A percentile compares a stretch with the other conserved stretches of the same genome.
Conservation (phyloP, 2,888 invertebrate species). For the Laspeyria flexula region DNA sequence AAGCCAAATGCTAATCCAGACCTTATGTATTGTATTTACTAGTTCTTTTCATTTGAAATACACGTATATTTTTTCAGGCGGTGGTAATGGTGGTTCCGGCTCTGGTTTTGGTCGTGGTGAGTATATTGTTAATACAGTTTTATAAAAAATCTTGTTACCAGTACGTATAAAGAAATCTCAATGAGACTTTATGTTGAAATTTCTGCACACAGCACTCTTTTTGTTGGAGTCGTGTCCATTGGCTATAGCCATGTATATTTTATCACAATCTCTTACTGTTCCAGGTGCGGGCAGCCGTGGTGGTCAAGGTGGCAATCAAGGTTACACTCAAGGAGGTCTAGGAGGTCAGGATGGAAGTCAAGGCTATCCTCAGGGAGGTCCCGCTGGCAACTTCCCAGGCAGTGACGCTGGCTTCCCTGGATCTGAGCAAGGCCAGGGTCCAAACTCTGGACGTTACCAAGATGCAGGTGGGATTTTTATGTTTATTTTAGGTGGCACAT, state of each 20-base stretch:
- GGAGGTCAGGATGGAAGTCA: slow-evolving; percentile 46
- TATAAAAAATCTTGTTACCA: too few species aligned
- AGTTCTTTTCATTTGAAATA: too few species aligned
- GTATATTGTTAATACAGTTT: background rate
- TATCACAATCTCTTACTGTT: too few species aligned
- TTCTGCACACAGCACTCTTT: too few species aligned
- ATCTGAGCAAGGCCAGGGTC: slow-evolving; percentile 36
- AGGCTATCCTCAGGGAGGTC: slow-evolving; percentile 54
- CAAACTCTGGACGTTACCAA: slow-evolving; percentile 42
- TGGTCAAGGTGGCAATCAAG: slow-evolving; percentile 52
- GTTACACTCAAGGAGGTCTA: slow-evolving; percentile 51
- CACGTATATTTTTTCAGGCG: slow-evolving; percentile 28
- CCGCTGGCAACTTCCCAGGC: slow-evolving; percentile 46
- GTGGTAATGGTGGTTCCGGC: slow-evolving; percentile 50
- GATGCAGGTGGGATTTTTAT: slow-evolving; percentile 31
- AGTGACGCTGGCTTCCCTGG: slow-evolving; percentile 48
- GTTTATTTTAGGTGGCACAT: too few species aligned
- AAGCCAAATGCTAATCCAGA: too few species aligned
- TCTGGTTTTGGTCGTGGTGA: slow-evolving; percentile 65
- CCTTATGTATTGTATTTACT: too few species aligned
- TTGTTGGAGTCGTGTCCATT: background rate
- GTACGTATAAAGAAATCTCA: too few species aligned
- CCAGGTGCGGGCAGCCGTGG: slow-evolving; percentile 13
- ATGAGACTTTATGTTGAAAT: too few species aligned
- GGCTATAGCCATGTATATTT: too few species aligned